These are phyloP conservation scores for Psephotus haematonotus DNA, from an alignment of 2,113 vertebrate species.

Conservation along the genomic window DNA sequence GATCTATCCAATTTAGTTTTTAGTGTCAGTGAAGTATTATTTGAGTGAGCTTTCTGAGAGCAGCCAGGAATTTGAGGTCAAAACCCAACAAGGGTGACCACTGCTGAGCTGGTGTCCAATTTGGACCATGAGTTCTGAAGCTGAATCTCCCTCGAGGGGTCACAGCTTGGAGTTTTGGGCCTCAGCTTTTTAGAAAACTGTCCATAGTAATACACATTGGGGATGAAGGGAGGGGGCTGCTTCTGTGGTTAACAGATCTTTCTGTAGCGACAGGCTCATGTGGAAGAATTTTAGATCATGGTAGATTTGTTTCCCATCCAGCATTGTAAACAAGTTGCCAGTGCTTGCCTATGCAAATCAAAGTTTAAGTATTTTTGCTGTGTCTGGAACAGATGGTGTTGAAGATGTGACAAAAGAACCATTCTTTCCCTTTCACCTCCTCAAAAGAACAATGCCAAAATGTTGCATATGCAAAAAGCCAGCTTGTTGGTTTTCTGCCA, in stretches of 20 bases:
- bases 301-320: background rate
- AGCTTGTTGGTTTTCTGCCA: background rate
- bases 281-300: background rate
- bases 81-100: background rate
- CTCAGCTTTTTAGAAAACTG: background rate
- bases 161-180: background rate
- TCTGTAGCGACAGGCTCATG: background rate
- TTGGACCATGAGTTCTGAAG: background rate
- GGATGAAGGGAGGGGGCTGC: background rate
- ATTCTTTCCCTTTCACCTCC: background rate
- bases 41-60: background rate
- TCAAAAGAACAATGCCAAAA: background rate
- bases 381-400: background rate
- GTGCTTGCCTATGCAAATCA: background rate
- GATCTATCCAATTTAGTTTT: background rate
- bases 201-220: rapidly evolving
- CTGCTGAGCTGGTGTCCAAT: background rate
- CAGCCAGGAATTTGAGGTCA: background rate
- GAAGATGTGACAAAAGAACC: background rate
- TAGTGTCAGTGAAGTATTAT: background rate
- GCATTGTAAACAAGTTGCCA: background rate
- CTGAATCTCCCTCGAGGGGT: background rate
- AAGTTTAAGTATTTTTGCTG: background rate
- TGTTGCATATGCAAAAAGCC: background rate
- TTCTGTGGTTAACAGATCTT: background rate